A percentile compares a stretch with the other conserved stretches of the same genome.
phyloP scores from a whole-genome alignment of 2,797 vertebrate genomes.

The Centroberyx gerrardi region DNA sequence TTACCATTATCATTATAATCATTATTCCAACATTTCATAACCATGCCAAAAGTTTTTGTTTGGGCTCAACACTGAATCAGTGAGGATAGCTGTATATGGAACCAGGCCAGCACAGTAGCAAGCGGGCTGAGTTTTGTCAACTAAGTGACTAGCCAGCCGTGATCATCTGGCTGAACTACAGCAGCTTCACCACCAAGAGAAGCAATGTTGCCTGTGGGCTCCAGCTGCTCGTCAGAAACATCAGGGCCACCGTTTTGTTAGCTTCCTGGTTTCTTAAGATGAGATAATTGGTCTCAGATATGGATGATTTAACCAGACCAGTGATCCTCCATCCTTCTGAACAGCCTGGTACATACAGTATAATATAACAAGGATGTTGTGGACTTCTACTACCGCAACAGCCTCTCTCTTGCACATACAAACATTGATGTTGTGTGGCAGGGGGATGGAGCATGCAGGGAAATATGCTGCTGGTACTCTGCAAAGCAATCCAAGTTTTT shows the following conservation, averaged over 20 bases:
- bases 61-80: constrained; percentile 4
- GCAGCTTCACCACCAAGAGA: constrained; percentile 32
- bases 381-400: background rate
- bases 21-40: background rate
- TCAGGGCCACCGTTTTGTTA: background rate
- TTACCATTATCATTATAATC: constrained; percentile 11
- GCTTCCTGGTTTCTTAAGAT: constrained; percentile 7
- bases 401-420: background rate
- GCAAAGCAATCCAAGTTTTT: background rate
- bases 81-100: background rate
- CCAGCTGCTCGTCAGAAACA: constrained; percentile 25
- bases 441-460: background rate
- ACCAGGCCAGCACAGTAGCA: constrained; percentile 15
- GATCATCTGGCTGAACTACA: constrained; percentile 33
- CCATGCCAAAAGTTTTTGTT: constrained; percentile 18
- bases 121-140: constrained; percentile 24
- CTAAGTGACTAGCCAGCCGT: constrained; percentile 37
- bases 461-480: background rate
- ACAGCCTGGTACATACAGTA: background rate
- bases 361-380: background rate
- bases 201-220: constrained; percentile 33
- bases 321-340: background rate
- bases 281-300: constrained; percentile 3
- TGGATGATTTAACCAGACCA: constrained; percentile 3
- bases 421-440: background rate